Evolutionary conservation across 2,888 invertebrate genomes (phyloP).

Genomic region (Drosophila kambysellisi): DNA sequence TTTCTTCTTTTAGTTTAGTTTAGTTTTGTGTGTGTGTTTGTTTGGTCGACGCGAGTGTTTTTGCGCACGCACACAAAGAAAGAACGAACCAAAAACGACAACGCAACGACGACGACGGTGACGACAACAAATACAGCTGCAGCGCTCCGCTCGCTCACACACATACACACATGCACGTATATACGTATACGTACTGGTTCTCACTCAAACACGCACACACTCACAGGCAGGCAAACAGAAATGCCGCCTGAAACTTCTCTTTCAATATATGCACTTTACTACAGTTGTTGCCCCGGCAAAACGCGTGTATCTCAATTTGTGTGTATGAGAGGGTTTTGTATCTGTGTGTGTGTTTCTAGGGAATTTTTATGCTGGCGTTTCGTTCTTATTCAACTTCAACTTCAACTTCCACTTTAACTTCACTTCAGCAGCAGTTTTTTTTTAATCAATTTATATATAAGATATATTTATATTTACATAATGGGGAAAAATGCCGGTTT

Average conservation of each 20-base stretch:
- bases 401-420: conserved; percentile 25
- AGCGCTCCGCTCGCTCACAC: conserved; percentile 4
- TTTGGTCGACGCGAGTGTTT: conserved; percentile 39
- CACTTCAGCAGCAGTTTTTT: conserved; percentile 20
- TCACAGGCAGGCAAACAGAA: conserved; percentile 24
- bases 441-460: not conserved
- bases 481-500: conserved; percentile 49
- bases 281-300: conserved; percentile 40
- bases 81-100: conserved; percentile 4
- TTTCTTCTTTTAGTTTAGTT: conserved; percentile 32
- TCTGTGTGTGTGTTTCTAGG: conserved; percentile 40
- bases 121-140: conserved; percentile 20
- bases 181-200: conserved; percentile 12
- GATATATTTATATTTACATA: conserved; percentile 1
- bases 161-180: conserved; percentile 20
- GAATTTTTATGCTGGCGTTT: conserved; percentile 67
- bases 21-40: conserved; percentile 13
- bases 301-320: conserved; percentile 17
- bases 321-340: conserved; percentile 2
- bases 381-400: conserved; percentile 59
- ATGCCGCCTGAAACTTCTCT: conserved; percentile 51
- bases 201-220: conserved; percentile 26
- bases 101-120: conserved; percentile 1
- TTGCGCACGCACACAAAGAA: conserved; percentile 59
- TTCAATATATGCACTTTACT: conserved; percentile 44